Conservation (phyloP, 2,113 vertebrate species). For the Ahaetulla prasina region DNA sequence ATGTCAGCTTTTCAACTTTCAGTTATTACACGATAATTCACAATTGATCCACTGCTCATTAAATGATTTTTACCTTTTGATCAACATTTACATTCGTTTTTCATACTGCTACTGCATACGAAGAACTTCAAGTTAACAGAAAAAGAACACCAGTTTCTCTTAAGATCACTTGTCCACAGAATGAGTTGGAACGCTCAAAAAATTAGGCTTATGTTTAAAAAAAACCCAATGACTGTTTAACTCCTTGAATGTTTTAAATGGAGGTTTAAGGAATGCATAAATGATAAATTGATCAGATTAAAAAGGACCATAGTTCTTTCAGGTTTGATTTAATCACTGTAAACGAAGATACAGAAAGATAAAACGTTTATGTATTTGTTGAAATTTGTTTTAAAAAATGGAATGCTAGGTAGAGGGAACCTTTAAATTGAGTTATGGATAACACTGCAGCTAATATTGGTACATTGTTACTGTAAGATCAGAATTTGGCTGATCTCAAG, state of each 20-base stretch:
- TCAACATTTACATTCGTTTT: not conserved
- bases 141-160: not conserved
- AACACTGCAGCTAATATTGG: not conserved
- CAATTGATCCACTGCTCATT: not conserved
- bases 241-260: not conserved
- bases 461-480: not conserved
- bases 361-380: not conserved
- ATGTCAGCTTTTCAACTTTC: not conserved
- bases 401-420: not conserved
- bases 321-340: not conserved
- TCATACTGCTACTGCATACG: not conserved
- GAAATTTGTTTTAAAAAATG: not conserved
- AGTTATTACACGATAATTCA: not conserved
- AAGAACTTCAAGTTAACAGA: not conserved
- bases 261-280: not conserved
- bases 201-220: not conserved
- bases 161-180: not conserved
- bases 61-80: not conserved
- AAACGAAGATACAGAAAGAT: not conserved
- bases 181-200: not conserved
- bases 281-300: not conserved
- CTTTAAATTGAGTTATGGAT: not conserved
- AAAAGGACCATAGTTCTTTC: not conserved
- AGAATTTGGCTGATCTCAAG: not conserved
- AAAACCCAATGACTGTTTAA: not conserved